Evolutionary conservation across 2,113 vertebrate genomes (phyloP).

Genomic region (Perca flavescens): DNA sequence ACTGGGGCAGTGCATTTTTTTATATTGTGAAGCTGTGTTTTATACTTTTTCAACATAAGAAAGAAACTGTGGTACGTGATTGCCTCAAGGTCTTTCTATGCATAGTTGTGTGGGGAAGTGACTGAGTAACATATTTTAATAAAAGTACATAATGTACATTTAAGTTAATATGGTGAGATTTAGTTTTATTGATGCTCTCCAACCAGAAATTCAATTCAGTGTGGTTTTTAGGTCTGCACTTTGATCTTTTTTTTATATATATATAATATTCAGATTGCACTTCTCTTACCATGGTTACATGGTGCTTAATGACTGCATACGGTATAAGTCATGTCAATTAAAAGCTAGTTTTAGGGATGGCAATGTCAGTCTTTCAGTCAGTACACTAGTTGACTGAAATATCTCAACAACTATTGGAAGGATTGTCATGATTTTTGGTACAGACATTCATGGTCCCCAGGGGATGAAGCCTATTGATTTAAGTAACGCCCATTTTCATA

Average conservation of each 20-base stretch:
- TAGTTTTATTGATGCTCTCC: conserved; percentile 44
- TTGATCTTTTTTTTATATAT: not conserved
- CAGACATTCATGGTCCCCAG: not conserved
- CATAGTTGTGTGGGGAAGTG: conserved; percentile 65
- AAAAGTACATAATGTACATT: conserved; percentile 76
- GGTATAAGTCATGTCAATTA: not conserved
- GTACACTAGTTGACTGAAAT: no score
- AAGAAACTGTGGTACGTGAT: conserved; percentile 63
- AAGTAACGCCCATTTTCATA: not conserved
- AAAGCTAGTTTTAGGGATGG: not conserved
- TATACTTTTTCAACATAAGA: conserved; percentile 62
- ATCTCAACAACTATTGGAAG: no score
- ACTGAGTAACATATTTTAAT: conserved; percentile 76
- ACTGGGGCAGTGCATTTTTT: conserved; percentile 70
- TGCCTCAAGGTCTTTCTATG: conserved; percentile 64
- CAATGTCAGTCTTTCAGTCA: not conserved
- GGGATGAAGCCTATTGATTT: not conserved
- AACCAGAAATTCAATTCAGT: not conserved
- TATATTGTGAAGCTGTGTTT: conserved; percentile 67
- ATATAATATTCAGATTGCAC: not conserved
- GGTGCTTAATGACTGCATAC: not conserved
- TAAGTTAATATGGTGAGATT: conserved; percentile 49
- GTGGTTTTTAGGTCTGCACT: not conserved
- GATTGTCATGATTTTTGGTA: no score
- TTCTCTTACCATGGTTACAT: not conserved